These are phyloP conservation scores for Archocentrus centrarchus DNA, from an alignment of 2,113 vertebrate genomes.

Conservation along the genomic window DNA sequence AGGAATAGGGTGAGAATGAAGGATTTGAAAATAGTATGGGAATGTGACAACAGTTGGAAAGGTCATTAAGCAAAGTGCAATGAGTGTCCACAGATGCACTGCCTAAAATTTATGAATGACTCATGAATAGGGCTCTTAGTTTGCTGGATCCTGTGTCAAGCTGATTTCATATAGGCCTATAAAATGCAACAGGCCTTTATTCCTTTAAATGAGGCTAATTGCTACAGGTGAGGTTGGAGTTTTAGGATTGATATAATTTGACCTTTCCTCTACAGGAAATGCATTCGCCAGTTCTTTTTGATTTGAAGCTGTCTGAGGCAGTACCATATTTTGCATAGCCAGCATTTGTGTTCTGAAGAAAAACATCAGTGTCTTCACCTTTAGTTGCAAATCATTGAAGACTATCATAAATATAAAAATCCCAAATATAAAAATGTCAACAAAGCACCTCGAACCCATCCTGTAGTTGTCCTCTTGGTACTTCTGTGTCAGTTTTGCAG, in stretches of 20 bases:
- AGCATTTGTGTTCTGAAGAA: neutral
- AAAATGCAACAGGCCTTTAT: neutral
- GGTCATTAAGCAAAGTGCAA: neutral
- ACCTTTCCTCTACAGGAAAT: neutral
- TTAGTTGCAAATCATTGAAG: neutral
- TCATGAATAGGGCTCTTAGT: slow-evolving; percentile 23
- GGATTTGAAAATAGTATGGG: slow-evolving; percentile 16
- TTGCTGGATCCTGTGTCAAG: neutral
- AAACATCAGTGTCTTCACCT: neutral
- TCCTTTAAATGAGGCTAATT: neutral
- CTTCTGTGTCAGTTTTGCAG: neutral
- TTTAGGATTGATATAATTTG: neutral
- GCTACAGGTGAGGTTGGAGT: neutral
- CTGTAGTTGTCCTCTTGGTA: neutral
- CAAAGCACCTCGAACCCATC: neutral
- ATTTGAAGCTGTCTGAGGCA: neutral
- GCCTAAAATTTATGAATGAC: slow-evolving; percentile 29
- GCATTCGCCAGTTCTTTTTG: neutral
- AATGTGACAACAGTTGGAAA: slow-evolving; percentile 4
- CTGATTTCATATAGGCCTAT: too few relatives aligned
- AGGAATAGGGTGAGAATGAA: slow-evolving; percentile 19
- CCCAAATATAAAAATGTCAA: neutral
- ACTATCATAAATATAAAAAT: neutral
- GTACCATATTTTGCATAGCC: neutral
- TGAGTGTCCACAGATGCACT: slow-evolving; percentile 6